A percentile compares a stretch with the other conserved stretches of the same genome.
phyloP scores from a whole-genome alignment of 2,888 invertebrate species.

The Axea sp. region DNA sequence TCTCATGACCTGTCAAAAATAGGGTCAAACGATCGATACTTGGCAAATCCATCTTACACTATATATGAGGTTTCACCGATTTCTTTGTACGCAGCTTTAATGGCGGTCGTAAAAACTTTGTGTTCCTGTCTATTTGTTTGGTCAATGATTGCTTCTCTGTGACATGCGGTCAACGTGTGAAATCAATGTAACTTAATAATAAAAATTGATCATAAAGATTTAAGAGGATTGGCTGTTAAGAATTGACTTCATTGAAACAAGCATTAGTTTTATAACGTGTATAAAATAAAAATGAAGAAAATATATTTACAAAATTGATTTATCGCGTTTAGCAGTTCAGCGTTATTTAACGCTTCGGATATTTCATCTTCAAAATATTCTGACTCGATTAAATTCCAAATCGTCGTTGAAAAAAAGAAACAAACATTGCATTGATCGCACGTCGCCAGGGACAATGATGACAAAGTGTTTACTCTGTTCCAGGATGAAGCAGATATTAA shows the following conservation, averaged over 20 bases:
- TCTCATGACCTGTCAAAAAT: constrained; percentile 23
- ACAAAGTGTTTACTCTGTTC: constrained; percentile 76
- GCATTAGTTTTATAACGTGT: too few relatives aligned
- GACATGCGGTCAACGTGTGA: constrained; percentile 27
- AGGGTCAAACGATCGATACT: constrained; percentile 37
- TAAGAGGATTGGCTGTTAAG: constrained; percentile 7
- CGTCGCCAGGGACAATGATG: constrained; percentile 57
- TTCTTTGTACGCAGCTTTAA: constrained; percentile 63
- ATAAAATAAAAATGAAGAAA: too few relatives aligned
- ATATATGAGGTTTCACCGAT: constrained; percentile 49
- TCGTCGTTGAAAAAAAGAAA: too few relatives aligned
- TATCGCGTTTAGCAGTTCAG: too few relatives aligned
- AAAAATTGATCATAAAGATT: constrained; percentile 1
- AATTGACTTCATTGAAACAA: too few relatives aligned
- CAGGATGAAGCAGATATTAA: constrained; percentile 75
- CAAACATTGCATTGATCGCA: constrained; percentile 16
- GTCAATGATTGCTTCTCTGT: constrained; percentile 53
- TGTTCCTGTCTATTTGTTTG: constrained; percentile 63
- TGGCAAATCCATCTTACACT: constrained; percentile 45
- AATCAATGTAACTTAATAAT: constrained; percentile 18
- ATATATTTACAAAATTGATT: too few relatives aligned
- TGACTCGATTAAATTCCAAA: too few relatives aligned
- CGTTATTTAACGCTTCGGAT: too few relatives aligned
- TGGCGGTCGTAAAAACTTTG: constrained; percentile 61
- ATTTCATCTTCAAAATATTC: too few relatives aligned